Evolutionary conservation across 2,888 invertebrate genomes (phyloP).

Genomic region (Morpho achilles): DNA sequence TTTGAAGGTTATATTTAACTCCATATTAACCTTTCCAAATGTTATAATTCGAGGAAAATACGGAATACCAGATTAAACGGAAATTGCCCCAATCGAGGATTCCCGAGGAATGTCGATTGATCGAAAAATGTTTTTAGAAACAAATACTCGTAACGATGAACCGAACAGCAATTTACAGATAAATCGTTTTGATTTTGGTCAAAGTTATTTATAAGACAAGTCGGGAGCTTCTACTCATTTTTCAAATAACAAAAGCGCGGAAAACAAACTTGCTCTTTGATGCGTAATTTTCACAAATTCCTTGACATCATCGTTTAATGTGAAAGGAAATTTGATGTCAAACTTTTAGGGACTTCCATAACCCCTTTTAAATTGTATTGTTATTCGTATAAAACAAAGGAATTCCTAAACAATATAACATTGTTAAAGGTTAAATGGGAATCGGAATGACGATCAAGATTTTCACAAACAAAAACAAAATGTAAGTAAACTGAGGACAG

Average conservation of each 20-base stretch:
- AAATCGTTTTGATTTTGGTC: background rate
- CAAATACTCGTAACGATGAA: background rate
- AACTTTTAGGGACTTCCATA: constrained; percentile 15
- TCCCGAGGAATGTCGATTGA: constrained; percentile 7
- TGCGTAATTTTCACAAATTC: constrained; percentile 16
- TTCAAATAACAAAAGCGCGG: constrained; percentile 26
- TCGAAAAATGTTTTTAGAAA: background rate
- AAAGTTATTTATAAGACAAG: constrained; percentile 1
- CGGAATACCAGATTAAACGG: constrained; percentile 9
- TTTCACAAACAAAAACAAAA: background rate
- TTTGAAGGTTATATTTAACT: too few relatives aligned
- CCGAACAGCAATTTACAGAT: background rate
- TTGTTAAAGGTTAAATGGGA: constrained; percentile 28
- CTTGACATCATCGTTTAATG: constrained; percentile 20
- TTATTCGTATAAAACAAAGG: background rate
- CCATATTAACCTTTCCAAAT: too few relatives aligned
- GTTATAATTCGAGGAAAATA: constrained; percentile 3
- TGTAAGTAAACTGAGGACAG: background rate
- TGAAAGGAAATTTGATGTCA: constrained; percentile 18
- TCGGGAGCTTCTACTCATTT: constrained; percentile 34
- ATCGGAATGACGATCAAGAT: constrained; percentile 20
- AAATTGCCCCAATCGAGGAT: constrained; percentile 13
- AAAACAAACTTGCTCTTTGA: constrained; percentile 12
- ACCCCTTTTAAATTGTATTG: constrained; percentile 14
- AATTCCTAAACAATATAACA: constrained; percentile 3